Evolutionary conservation across 2,113 vertebrate genomes (phyloP).

Genomic region (Eurypyga helias): DNA sequence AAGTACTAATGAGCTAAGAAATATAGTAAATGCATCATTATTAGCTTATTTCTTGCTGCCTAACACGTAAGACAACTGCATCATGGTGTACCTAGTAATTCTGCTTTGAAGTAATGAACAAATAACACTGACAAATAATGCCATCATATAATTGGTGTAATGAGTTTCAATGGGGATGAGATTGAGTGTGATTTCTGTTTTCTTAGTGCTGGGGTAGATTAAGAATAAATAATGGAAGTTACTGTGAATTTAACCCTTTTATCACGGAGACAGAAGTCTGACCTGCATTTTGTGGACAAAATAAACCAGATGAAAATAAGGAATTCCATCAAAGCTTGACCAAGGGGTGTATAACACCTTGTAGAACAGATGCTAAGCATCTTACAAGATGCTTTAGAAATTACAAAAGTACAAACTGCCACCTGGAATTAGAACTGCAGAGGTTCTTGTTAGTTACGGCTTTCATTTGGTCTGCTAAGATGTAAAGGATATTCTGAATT

Average conservation of each 20-base stretch:
- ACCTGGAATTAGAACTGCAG: not conserved
- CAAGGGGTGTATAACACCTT: not conserved
- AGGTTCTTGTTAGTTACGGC: not conserved
- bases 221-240: not conserved
- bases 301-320: not conserved
- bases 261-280: not conserved
- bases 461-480: not conserved
- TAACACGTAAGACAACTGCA: not conserved
- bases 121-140: conserved; percentile 39
- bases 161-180: conserved; percentile 1
- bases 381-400: not conserved
- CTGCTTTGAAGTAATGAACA: not conserved
- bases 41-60: not conserved
- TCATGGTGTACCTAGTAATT: not conserved
- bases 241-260: not conserved
- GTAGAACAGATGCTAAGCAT: not conserved
- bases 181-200: not conserved
- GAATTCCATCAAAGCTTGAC: not conserved
- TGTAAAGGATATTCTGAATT: not conserved
- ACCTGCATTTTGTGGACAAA: not conserved
- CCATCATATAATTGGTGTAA: conserved; percentile 4
- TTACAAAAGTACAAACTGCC: not conserved
- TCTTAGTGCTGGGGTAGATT: not conserved
- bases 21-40: not conserved
- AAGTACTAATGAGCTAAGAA: not conserved